Evolutionary conservation across 2,797 vertebrate genomes (phyloP).

Genomic region (Acanthurus lineatus): DNA sequence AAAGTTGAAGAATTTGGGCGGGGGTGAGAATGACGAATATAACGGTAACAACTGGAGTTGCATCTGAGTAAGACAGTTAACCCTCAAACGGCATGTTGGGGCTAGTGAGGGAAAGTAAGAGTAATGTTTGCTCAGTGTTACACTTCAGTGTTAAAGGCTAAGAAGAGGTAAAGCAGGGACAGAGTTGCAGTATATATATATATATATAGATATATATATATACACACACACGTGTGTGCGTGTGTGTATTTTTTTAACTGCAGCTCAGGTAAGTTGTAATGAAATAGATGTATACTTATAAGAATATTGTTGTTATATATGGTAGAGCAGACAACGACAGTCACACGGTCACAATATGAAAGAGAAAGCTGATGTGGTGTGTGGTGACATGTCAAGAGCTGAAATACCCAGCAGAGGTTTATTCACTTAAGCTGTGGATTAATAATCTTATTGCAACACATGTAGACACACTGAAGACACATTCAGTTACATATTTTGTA

Average conservation of each 20-base stretch:
- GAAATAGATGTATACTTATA: background rate
- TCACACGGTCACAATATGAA: background rate
- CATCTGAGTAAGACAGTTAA: constrained; percentile 34
- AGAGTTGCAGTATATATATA: no score
- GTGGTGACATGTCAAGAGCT: background rate
- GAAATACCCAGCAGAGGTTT: background rate
- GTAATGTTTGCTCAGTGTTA: background rate
- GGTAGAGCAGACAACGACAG: no score
- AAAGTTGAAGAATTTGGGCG: constrained; percentile 29
- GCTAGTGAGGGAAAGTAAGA: background rate
- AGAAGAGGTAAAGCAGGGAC: background rate
- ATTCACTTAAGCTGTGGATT: background rate
- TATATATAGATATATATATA: no score
- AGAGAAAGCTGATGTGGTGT: constrained; percentile 6
- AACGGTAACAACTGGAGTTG: constrained; percentile 1
- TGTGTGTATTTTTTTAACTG: background rate
- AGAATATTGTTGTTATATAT: background rate
- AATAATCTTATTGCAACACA: background rate
- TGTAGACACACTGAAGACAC: background rate
- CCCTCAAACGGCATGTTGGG: background rate
- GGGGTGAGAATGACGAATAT: background rate
- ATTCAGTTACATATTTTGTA: background rate
- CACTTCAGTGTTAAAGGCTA: background rate
- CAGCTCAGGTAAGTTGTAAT: background rate
- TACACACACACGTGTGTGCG: no score